Evolutionary conservation across 2,797 vertebrate species (phyloP).

Genomic region (Poecile montanus): DNA sequence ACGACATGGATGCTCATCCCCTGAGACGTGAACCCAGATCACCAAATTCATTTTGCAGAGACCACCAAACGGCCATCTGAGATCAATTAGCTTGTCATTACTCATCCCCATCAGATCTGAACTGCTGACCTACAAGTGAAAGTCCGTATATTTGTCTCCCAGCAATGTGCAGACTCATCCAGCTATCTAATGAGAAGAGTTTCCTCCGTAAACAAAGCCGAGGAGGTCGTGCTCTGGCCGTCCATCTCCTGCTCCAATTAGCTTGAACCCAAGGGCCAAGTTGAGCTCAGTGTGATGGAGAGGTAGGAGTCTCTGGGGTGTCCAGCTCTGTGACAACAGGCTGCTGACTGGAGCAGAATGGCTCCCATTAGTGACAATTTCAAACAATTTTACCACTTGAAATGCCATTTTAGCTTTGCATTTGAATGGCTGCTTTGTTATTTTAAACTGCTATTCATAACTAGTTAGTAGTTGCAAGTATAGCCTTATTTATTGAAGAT

Average conservation of each 20-base stretch:
- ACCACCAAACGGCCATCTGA: conserved; percentile 48
- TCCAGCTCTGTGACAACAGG: background rate
- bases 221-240: background rate
- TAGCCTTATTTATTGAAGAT: conserved; percentile 28
- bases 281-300: background rate
- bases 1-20: background rate
- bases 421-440: conserved; percentile 20
- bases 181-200: conserved; percentile 27
- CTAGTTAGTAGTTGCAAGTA: background rate
- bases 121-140: conserved; percentile 31
- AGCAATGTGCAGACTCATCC: background rate
- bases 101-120: conserved; percentile 52
- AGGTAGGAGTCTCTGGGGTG: background rate
- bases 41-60: conserved; percentile 47
- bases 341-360: background rate
- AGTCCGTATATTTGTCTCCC: conserved; percentile 20
- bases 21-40: background rate
- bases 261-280: conserved; percentile 2
- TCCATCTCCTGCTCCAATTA: background rate
- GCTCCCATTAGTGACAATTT: background rate
- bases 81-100: conserved; percentile 64
- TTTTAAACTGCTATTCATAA: conserved; percentile 18
- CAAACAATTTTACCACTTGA: background rate
- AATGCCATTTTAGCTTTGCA: background rate
- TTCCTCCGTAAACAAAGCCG: background rate